These are phyloP conservation scores for Atlantisia rogersi DNA, from an alignment of 2,113 vertebrate genomes.

Conservation along the genomic window DNA sequence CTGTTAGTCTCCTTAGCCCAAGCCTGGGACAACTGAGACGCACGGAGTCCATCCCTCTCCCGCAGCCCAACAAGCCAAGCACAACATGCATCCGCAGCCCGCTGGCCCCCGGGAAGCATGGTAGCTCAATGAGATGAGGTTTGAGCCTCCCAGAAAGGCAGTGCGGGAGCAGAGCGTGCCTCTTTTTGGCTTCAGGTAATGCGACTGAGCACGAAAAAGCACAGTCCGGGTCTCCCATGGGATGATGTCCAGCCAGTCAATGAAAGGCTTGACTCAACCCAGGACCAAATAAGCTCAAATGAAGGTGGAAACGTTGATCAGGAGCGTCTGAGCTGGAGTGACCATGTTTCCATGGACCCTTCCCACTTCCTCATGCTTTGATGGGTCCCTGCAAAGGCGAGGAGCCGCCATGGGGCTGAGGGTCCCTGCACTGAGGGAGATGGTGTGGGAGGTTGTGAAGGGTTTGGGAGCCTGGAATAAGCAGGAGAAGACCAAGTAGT, in stretches of 20 bases:
- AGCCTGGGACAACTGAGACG: neutral
- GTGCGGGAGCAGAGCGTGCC: neutral
- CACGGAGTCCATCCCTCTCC: neutral
- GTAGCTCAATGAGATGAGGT: slow-evolving; percentile 45
- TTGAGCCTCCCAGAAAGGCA: neutral
- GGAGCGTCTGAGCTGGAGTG: neutral
- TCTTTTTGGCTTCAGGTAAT: neutral
- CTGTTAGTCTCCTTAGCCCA: neutral
- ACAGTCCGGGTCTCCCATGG: neutral
- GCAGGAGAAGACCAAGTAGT: slow-evolving; percentile 29
- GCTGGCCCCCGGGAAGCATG: neutral
- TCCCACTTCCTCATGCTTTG: neutral
- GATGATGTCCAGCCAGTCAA: neutral
- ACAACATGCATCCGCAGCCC: neutral
- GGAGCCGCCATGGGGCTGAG: neutral
- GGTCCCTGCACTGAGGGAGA: neutral
- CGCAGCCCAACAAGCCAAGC: slow-evolving; percentile 14
- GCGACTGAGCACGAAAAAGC: fast-evolving
- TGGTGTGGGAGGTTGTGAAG: neutral
- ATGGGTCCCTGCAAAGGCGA: neutral
- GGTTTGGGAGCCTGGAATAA: slow-evolving; percentile 15
- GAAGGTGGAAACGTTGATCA: neutral
- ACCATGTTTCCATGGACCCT: fast-evolving
- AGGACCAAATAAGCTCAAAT: neutral
- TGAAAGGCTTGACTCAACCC: neutral